Evolutionary conservation across 2,888 invertebrate genomes (phyloP), one percentile per base, ranked within the genome.

Genomic region (Lypha dubia): DNA sequence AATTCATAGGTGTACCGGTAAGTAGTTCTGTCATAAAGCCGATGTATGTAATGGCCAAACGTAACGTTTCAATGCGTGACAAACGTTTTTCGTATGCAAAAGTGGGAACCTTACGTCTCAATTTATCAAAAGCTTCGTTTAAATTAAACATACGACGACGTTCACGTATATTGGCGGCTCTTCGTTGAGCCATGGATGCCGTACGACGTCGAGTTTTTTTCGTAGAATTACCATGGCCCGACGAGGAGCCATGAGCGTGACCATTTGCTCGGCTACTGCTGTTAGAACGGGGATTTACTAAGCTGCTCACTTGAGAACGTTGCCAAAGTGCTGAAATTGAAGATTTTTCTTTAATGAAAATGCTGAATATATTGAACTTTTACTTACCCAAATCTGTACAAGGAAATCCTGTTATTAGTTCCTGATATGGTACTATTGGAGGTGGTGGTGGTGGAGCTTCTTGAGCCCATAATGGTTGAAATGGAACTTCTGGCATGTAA

Each of bases 41-140:
- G 89, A 99, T 99, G 93, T 99, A 99, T 0, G 98, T 98, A 89
- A 98, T 98, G 73, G 98, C 98, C 88, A 99, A 93, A 0, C 98
- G 95, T 0, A 99, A 94, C 0, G 98, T 99, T 93, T 99, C 98
- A 89, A 99, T 98, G 86, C 98, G 95, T 0, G 98, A 98, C 1
- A 99, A 94, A 0, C 98, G 95, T 92, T 98, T 98, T 92, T 99
- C 98, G 91, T 98, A 98, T 0, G 98, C 98, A 90, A 99, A 99
- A 0, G 98, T 98, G 22, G 98, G 98, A 88, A 96, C 96, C 94
- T 98, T 98, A 89, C 98, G 94, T 32, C 98, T 93, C 51, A 99
- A 93, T 90, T 97, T 97, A 91, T 98, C 98, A 89, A 99, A 99
- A 0, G 98, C 98, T 91, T 98, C 98, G 91, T 98, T 99, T 85